Evolutionary conservation across 2,888 invertebrate species (phyloP), one percentile per base, ranked within the genome.

Genomic region (Rhogogaster chlorosoma): DNA sequence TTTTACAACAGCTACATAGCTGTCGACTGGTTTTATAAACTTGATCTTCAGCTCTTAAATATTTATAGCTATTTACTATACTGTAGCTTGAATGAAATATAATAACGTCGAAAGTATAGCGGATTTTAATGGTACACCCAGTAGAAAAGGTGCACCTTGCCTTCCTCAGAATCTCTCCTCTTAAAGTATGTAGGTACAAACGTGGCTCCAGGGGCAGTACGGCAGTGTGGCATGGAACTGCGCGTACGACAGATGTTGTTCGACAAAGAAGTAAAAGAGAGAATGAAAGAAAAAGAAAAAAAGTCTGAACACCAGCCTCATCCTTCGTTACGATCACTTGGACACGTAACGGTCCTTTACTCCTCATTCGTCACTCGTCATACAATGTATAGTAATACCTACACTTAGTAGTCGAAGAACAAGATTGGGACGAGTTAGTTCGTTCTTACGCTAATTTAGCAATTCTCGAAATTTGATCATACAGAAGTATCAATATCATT

Each of bases 201-300:
- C 22, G 18, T 32, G 32, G 49, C 77, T 77, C 15, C 53, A 77
- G 32, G 70, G 32, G 36, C 70, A 45, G 45, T 38, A 75, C 42
- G 45, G 22, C 22, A 61, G 26, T 61, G 45, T n/a, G 36, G 42
- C 71, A 73, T 15, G 18, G 71, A n/a, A 73, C 71, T 42, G 42
- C 70, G 70, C 36, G 36, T 70, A 49, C 89, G 90, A 90, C 90
- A 90, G 90, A 90, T 90, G 90, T 90, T 90, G 89, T 61, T 64
- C 77, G 84, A 84, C 85, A 86, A 84, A 89, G 88, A 88, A 89
- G 89, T 89, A 88, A 78, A 84, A 71, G 36, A 77, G 73, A 84
- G 70, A 87, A 84, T 75, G 73, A 78, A 84, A 84, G 38, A 70
- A 75, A 49, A 78, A 84, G 83, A 22, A 70, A 75, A 49, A 75